Percentiles rank a stretch among this genome's conserved stretches.
Evolutionary conservation across 2,113 vertebrate genomes (phyloP).

Genomic region (Delphinus delphis): DNA sequence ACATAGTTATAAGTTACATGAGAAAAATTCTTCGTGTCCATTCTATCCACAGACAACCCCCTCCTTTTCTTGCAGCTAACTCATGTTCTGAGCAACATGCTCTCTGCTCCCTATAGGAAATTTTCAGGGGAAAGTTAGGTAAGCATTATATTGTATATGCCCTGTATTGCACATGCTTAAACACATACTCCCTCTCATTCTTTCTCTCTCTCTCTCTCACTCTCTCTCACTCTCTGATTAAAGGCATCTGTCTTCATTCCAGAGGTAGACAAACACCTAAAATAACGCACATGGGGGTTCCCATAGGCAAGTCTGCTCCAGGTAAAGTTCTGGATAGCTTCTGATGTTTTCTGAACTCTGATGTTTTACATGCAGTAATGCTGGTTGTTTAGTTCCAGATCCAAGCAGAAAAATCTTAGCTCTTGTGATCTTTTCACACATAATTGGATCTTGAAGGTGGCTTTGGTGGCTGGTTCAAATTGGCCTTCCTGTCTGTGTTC

Average conservation of each 20-base stretch:
- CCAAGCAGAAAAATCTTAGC: neutral
- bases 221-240: neutral
- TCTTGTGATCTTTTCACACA: neutral
- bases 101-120: neutral
- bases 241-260: slow-evolving; percentile 11
- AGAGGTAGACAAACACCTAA: neutral
- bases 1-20: neutral
- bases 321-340: neutral
- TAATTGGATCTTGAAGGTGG: neutral
- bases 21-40: neutral
- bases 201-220: neutral
- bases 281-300: neutral
- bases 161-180: neutral
- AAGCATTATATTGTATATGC: neutral
- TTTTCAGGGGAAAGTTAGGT: neutral
- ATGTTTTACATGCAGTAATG: neutral
- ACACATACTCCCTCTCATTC: neutral
- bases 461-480: neutral
- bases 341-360: neutral
- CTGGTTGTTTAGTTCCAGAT: neutral
- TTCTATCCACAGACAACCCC: neutral
- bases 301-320: neutral
- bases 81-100: neutral
- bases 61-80: neutral
- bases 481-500: neutral